Conservation (phyloP, 2,888 invertebrate genomes). For the Drosophila yooni region DNA sequence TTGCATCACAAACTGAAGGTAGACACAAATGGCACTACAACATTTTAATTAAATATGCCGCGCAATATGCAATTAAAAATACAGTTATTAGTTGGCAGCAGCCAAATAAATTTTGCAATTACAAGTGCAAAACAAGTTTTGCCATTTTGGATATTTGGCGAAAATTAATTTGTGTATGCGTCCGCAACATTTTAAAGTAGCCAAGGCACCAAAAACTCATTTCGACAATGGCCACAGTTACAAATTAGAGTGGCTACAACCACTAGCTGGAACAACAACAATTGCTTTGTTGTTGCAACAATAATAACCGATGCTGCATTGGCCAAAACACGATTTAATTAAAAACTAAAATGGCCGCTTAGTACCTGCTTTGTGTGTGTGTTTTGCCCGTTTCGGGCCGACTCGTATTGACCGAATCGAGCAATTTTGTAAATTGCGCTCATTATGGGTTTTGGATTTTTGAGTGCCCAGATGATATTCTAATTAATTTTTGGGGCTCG, state of each 20-base stretch:
- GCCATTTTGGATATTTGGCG: conserved; percentile 51
- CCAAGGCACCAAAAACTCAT: conserved; percentile 60
- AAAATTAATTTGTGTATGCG: conserved; percentile 66
- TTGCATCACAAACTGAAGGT: conserved; percentile 1
- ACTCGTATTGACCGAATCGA: conserved; percentile 42
- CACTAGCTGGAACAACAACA: conserved; percentile 32
- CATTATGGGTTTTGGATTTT: conserved; percentile 77
- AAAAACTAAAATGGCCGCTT: conserved; percentile 65
- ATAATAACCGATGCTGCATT: conserved; percentile 51
- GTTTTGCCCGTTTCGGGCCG: conserved; percentile 10
- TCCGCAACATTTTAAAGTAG: conserved; percentile 47
- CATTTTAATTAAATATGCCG: conserved; percentile 54
- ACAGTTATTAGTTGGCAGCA: conserved; percentile 63
- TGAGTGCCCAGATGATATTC: conserved; percentile 54
- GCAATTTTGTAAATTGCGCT: conserved; percentile 72
- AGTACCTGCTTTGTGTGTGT: conserved; percentile 51
- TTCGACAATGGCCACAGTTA: conserved; percentile 45
- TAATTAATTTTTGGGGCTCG: conserved; percentile 66
- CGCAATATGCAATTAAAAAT: conserved; percentile 69
- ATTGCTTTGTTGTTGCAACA: conserved; percentile 14
- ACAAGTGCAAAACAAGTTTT: conserved; percentile 37
- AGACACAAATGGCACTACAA: conserved; percentile 26
- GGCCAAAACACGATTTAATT: conserved; percentile 67
- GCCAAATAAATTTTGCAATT: conserved; percentile 80
- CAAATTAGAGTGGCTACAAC: conserved; percentile 60